Evolutionary conservation across 2,888 invertebrate species (phyloP), one percentile per base, ranked within the genome.

Genomic region (Protonemura montana): DNA sequence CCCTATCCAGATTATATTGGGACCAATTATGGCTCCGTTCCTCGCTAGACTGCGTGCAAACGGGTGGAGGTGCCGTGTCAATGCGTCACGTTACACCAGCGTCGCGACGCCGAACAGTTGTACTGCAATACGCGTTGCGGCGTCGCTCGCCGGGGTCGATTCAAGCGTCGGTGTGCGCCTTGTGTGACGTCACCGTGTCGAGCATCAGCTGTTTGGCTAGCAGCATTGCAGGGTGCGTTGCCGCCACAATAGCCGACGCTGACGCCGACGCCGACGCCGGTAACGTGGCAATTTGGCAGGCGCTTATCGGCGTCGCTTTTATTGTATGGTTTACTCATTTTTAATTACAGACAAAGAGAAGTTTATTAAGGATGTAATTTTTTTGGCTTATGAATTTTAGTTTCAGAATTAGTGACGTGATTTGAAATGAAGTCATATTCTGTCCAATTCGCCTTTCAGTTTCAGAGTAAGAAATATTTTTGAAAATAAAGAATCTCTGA

Each of bases 171-270:
- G 59, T 21, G 59, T 7, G 59, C 21, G 2, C 3, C n/a, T n/a
- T n/a, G n/a, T 2, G 21, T 59, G 59, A 59, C 59, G 59, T 59
- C 59, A 59, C 59, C 59, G 59, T 7, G 13, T 2, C 3, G 59
- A 13, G 59, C 59, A 59, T 59, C 59, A 59, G 59, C 59, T 59
- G 59, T 10, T 59, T 13, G 13, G 21, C 59, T 59, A 59, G 59
- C 59, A 21, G 59, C 59, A 59, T 59, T 59, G 59, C 59, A 59
- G 59, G 59, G 59, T 59, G 59, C 59, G 59, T 59, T 59, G 59
- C 59, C 59, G 13, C 59, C 59, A 59, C 59, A 59, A 59, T 59
- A 41, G 41, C 41, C 41, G 41, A 41, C 41, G 41, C 41, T 13
- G 41, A 41, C 41, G 41, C 41, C 59, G 59, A 13, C 59, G 59